Evolutionary conservation across 2,797 vertebrate species (phyloP).

Genomic region (Mormyrops attenuatus): DNA sequence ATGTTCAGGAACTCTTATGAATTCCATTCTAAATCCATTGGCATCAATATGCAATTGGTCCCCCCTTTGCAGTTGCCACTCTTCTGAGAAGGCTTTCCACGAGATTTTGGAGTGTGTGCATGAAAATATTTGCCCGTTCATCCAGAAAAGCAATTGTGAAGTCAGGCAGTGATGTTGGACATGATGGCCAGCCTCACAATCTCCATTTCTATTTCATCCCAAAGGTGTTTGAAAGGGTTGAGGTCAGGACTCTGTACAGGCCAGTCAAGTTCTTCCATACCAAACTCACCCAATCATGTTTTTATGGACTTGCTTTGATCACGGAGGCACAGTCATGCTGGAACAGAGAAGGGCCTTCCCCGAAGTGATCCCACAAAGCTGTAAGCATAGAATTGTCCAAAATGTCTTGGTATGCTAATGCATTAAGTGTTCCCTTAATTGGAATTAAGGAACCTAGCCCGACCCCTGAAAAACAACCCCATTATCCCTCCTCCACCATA

Average conservation of each 20-base stretch:
- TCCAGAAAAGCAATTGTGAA: neutral
- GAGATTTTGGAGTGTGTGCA: neutral
- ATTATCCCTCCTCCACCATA: neutral
- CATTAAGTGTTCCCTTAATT: neutral
- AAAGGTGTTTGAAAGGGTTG: neutral
- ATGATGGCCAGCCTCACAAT: neutral
- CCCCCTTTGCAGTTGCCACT: neutral
- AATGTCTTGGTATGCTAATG: neutral
- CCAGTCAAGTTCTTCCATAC: neutral
- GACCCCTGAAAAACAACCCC: neutral
- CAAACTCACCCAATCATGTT: neutral
- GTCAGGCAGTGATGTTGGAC: neutral
- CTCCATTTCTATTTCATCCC: neutral
- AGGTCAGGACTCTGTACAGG: neutral
- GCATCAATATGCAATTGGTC: neutral
- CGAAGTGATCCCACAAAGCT: neutral
- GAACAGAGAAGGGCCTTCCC: too few relatives aligned
- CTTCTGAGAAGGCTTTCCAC: neutral
- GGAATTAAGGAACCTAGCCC: neutral
- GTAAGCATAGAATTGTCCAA: neutral
- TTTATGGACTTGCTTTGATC: neutral
- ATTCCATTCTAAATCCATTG: neutral
- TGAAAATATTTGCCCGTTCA: neutral
- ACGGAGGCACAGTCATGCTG: neutral
- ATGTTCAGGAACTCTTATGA: neutral